Percentiles rank a stretch among this genome's conserved stretches.
These are phyloP conservation scores for Diorhabda carinulata DNA, from an alignment of 1,140 invertebrate genomes.

Conservation along the genomic window DNA sequence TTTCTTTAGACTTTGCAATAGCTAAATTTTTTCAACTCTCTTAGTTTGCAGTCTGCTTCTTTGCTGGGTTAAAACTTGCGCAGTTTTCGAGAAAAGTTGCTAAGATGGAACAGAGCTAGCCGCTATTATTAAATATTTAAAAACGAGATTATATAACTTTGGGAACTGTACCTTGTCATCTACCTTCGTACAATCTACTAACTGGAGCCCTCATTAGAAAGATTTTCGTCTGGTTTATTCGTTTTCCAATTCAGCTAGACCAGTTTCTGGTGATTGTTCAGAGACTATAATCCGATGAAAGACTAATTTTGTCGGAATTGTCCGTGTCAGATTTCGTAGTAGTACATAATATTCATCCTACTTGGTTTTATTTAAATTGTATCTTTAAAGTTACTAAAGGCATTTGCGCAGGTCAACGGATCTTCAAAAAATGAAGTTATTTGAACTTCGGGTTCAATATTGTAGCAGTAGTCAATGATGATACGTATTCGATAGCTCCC, in stretches of 20 bases:
- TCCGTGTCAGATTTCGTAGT: neutral
- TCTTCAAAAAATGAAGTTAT: neutral
- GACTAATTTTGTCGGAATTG: slow-evolving; percentile 22
- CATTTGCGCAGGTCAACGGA: neutral
- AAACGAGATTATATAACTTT: slow-evolving; percentile 37
- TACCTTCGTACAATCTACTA: slow-evolving; percentile 36
- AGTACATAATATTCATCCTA: neutral
- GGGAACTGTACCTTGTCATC: slow-evolving; percentile 42
- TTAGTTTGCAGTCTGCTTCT: neutral
- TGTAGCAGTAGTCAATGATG: neutral
- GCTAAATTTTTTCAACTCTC: neutral
- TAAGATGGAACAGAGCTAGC: slow-evolving; percentile 46
- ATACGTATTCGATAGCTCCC: neutral
- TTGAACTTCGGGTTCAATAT: neutral
- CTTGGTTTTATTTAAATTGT: neutral
- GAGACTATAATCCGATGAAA: slow-evolving; percentile 4
- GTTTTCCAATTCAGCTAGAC: too few species aligned
- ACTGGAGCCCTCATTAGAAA: slow-evolving; percentile 32
- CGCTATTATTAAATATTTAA: slow-evolving; percentile 41
- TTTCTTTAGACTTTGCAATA: too few species aligned
- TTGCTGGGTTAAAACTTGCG: slow-evolving; percentile 21
- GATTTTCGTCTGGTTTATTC: neutral
- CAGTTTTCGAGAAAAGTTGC: slow-evolving; percentile 47
- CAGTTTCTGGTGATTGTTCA: too few species aligned
- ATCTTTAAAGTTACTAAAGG: neutral